A percentile compares a stretch with the other conserved stretches of the same genome.
Conservation (phyloP, 2,113 vertebrate species). For the Eretmodus cyanostictus region DNA sequence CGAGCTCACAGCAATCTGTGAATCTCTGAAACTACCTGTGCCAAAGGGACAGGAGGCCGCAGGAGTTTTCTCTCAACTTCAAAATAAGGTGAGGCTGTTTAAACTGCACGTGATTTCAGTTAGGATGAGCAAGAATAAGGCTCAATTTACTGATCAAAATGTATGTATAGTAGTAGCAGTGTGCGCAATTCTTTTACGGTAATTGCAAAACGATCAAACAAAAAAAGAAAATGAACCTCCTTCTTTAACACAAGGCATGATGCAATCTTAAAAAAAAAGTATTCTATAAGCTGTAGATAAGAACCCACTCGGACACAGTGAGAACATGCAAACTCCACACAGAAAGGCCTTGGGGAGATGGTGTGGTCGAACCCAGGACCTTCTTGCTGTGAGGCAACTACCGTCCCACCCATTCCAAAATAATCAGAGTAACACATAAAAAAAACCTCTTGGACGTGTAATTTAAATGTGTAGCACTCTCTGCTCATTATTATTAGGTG, state of each 20-base stretch:
- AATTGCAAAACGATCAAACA: neutral
- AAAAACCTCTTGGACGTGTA: neutral
- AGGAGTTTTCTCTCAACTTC: constrained; percentile 69
- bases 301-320: neutral
- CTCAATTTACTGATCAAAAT: neutral
- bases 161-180: neutral
- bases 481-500: neutral
- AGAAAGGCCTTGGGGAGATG: neutral
- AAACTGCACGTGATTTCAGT: neutral
- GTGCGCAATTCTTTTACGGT: neutral
- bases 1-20: constrained; percentile 77
- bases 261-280: neutral
- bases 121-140: neutral
- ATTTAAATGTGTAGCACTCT: neutral
- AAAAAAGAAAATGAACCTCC: neutral
- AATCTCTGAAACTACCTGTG: constrained; percentile 72
- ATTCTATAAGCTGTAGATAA: neutral
- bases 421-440: neutral
- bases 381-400: neutral
- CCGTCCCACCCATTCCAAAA: neutral
- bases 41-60: constrained; percentile 61
- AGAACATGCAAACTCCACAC: neutral
- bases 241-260: neutral
- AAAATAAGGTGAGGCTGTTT: constrained; percentile 72
- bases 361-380: neutral